Conservation (phyloP, 1,140 invertebrate genomes). For the Papilio machaon region DNA sequence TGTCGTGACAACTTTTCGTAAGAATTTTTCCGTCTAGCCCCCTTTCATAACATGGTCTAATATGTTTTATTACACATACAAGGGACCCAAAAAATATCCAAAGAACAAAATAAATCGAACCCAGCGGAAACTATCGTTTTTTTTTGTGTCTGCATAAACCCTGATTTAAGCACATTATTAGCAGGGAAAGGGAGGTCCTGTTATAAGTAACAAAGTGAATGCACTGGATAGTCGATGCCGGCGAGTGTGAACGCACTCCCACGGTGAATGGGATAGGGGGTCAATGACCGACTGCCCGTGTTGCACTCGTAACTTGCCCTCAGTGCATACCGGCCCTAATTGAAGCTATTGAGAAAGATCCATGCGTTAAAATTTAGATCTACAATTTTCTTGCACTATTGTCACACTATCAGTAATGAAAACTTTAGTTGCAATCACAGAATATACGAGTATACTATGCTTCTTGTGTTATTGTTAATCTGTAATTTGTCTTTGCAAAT, state of each 20-base stretch:
- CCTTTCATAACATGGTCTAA: not conserved
- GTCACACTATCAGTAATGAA: not conserved
- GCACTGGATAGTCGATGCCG: not conserved
- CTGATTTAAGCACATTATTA: not conserved
- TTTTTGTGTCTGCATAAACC: not conserved
- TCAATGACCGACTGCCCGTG: constrained; percentile 6
- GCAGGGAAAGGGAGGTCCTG: constrained; percentile 4
- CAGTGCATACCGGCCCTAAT: constrained; percentile 9
- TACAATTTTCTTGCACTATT: not conserved
- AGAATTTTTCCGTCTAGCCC: no score
- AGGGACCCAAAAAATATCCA: not conserved
- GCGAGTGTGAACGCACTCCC: constrained; percentile 13
- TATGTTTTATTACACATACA: not conserved
- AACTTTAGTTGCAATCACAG: not conserved
- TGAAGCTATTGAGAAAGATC: not conserved
- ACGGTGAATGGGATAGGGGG: constrained; percentile 8
- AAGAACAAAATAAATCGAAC: not conserved
- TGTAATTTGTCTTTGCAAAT: no score
- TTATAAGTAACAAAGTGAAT: constrained; percentile 8
- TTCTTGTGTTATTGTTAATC: no score
- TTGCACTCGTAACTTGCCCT: constrained; percentile 19
- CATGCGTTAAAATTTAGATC: not conserved
- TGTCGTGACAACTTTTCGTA: no score
- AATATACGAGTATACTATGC: not conserved
- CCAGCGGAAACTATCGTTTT: not conserved